These are phyloP conservation scores for Solea solea DNA, from an alignment of 2,113 vertebrate species.

Conservation along the genomic window DNA sequence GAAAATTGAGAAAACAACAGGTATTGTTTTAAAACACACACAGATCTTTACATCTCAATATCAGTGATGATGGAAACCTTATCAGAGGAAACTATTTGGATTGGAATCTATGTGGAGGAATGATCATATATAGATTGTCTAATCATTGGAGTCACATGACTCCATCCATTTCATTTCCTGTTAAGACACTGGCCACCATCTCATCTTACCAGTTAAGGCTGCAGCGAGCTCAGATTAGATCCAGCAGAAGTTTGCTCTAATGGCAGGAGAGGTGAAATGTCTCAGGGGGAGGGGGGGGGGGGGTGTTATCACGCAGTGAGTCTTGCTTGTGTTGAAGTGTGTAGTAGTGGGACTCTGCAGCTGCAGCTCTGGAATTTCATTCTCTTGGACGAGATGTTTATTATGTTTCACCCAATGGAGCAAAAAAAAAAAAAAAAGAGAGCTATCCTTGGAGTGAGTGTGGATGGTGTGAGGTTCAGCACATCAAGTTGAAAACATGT, in stretches of 20 bases:
- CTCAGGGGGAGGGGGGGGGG: not conserved
- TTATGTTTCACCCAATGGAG: constrained; percentile 49
- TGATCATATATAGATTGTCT: constrained; percentile 26
- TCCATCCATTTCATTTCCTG: constrained; percentile 52
- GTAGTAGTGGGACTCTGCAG: constrained; percentile 61
- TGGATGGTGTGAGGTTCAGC: not conserved
- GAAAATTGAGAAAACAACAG: not conserved
- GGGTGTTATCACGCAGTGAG: constrained; percentile 7
- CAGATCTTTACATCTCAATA: constrained; percentile 27
- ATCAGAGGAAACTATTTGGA: constrained; percentile 44
- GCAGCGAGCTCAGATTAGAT: constrained; percentile 26
- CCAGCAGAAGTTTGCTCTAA: constrained; percentile 21
- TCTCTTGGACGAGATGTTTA: constrained; percentile 60
- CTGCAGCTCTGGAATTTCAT: constrained; percentile 70
- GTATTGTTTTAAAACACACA: constrained; percentile 26
- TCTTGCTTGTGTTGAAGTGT: constrained; percentile 48
- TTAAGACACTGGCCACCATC: constrained; percentile 23
- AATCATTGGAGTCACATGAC: constrained; percentile 23
- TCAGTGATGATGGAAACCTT: constrained; percentile 17
- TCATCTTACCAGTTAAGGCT: constrained; percentile 48
- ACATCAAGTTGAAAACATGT: not conserved
- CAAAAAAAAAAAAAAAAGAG: constrained; percentile 26
- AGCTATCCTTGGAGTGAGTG: constrained; percentile 14
- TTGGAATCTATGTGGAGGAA: constrained; percentile 42
- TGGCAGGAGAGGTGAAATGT: constrained; percentile 41